These are phyloP conservation scores for Poecilia latipinna DNA, from an alignment of 2,113 vertebrate genomes.

Conservation along the genomic window DNA sequence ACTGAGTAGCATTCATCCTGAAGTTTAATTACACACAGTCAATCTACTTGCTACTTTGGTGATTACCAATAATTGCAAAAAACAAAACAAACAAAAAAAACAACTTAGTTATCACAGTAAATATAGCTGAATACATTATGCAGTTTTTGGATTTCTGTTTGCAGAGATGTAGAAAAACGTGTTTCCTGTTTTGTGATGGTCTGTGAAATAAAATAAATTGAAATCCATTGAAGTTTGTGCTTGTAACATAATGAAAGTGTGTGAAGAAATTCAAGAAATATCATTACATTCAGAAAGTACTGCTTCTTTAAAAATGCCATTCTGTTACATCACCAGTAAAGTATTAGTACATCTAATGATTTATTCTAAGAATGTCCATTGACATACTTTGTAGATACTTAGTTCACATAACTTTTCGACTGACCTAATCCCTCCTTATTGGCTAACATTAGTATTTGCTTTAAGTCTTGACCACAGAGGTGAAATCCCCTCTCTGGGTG, in stretches of 20 bases:
- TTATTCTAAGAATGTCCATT: constrained; percentile 12
- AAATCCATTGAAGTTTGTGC: neutral
- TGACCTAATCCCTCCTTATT: constrained; percentile 74
- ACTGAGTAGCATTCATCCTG: neutral
- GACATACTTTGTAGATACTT: neutral
- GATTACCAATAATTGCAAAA: neutral
- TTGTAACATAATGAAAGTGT: neutral
- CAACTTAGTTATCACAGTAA: neutral
- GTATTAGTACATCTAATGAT: neutral
- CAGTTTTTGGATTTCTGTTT: neutral
- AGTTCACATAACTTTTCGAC: constrained; percentile 16
- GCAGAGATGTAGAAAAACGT: no score
- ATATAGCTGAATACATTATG: neutral
- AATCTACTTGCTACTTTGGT: neutral
- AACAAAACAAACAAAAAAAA: neutral
- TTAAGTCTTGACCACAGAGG: constrained; percentile 68
- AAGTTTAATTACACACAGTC: neutral
- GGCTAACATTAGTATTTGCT: constrained; percentile 76
- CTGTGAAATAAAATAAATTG: no score
- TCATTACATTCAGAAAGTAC: neutral
- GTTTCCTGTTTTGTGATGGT: no score
- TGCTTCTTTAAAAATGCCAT: neutral
- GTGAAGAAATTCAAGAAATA: neutral
- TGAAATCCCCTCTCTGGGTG: constrained; percentile 74
- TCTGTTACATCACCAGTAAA: neutral